phyloP scores from a whole-genome alignment of 2,113 vertebrate species.

The Trinectes maculatus region DNA sequence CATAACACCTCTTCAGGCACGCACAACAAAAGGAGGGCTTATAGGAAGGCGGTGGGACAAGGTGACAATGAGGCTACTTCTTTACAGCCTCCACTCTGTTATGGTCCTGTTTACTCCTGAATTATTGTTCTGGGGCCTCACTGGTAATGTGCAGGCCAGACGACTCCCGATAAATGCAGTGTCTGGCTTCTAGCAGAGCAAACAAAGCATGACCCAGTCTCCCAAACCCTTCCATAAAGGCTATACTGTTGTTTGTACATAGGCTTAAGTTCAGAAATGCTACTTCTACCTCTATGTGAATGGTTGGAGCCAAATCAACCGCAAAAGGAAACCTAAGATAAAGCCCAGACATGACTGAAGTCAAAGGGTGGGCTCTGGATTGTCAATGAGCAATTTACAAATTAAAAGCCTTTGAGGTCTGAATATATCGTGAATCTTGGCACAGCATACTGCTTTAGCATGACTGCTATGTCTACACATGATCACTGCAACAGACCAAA shows the following conservation, averaged over 20 bases:
- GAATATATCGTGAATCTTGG: slow-evolving; percentile 22
- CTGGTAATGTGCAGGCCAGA: slow-evolving; percentile 69
- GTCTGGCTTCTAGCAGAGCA: slow-evolving; percentile 65
- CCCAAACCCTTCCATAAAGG: slow-evolving; percentile 45
- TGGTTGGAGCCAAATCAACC: slow-evolving; percentile 5
- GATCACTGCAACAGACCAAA: slow-evolving; percentile 40
- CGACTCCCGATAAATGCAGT: slow-evolving; percentile 76
- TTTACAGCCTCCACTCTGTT: slow-evolving; percentile 57
- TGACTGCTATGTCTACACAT: slow-evolving; percentile 31
- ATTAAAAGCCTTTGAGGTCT: slow-evolving; percentile 12
- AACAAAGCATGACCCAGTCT: slow-evolving; percentile 49
- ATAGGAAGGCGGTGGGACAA: slow-evolving; percentile 26
- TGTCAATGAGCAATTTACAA: slow-evolving; percentile 19
- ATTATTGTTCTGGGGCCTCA: slow-evolving; percentile 49
- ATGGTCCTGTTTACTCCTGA: slow-evolving; percentile 65
- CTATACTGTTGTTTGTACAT: not conserved
- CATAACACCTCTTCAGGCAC: slow-evolving; percentile 63
- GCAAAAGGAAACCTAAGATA: not conserved
- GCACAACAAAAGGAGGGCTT: slow-evolving; percentile 51
- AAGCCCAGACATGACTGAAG: not conserved
- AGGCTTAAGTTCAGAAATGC: slow-evolving; percentile 6
- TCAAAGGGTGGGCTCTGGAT: slow-evolving; percentile 3
- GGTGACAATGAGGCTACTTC: slow-evolving; percentile 69
- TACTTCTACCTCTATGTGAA: not conserved
- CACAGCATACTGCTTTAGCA: slow-evolving; percentile 8